phyloP scores from a whole-genome alignment of 2,888 invertebrate genomes.

The Orthonychiurus folsomi region DNA sequence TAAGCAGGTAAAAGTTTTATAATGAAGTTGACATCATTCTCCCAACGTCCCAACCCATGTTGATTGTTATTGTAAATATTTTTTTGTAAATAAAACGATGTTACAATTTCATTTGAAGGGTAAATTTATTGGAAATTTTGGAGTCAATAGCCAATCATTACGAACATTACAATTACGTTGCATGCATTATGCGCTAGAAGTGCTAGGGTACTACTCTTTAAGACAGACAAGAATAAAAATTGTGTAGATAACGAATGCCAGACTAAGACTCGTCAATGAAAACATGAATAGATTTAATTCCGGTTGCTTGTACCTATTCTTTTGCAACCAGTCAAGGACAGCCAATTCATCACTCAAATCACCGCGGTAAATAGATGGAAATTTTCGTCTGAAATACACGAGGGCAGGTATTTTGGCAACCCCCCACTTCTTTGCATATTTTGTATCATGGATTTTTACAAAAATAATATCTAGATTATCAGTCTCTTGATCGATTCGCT shows the following conservation, averaged over 20 bases:
- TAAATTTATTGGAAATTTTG: too few species aligned
- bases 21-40: too few species aligned
- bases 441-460: slow-evolving; percentile 83
- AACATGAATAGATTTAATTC: slow-evolving; percentile 92
- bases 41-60: too few species aligned
- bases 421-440: slow-evolving; percentile 89
- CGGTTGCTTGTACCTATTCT: slow-evolving; percentile 84
- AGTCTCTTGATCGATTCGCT: slow-evolving; percentile 76
- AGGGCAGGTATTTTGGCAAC: slow-evolving; percentile 82
- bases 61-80: too few species aligned
- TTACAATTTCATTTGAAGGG: too few species aligned
- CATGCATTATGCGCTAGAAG: too few species aligned
- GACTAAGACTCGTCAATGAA: slow-evolving; percentile 71
- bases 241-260: slow-evolving; percentile 80
- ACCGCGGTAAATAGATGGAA: slow-evolving; percentile 89
- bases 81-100: too few species aligned
- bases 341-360: slow-evolving; percentile 36
- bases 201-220: too few species aligned
- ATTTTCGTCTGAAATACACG: slow-evolving; percentile 81
- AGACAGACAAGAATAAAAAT: slow-evolving; percentile 84
- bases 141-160: not conserved
- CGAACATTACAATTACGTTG: too few species aligned
- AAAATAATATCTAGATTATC: slow-evolving; percentile 89
- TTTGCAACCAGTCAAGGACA: slow-evolving; percentile 61
- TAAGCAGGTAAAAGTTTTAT: too few species aligned